Conservation (phyloP, 2,113 vertebrate species). For the Noctilio leporinus region DNA sequence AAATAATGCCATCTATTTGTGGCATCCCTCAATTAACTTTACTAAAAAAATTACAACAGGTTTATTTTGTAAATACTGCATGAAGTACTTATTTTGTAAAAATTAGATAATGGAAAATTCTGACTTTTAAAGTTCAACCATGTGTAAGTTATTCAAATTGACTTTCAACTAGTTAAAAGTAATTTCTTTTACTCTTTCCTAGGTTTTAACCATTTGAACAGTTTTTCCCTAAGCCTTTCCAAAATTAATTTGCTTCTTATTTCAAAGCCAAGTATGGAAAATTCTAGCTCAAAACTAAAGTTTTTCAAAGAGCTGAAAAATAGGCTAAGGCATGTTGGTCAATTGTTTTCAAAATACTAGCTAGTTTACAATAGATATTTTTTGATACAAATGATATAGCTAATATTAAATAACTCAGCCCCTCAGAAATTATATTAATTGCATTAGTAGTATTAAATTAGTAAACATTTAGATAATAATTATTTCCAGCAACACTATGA, state of each 20-base stretch:
- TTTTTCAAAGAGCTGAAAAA: conserved; percentile 44
- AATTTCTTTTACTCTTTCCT: conserved; percentile 49
- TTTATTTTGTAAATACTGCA: conserved; percentile 60
- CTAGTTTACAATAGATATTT: background rate
- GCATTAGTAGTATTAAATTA: background rate
- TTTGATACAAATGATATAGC: background rate
- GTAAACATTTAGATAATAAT: background rate
- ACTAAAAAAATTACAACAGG: conserved; percentile 47
- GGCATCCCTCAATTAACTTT: conserved; percentile 8
- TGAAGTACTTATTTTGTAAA: conserved; percentile 14
- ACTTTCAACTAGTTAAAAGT: conserved; percentile 48
- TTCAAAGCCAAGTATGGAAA: conserved; percentile 59
- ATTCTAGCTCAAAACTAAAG: conserved; percentile 47
- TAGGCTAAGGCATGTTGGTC: background rate
- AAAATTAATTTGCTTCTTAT: conserved; percentile 57
- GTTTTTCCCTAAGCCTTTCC: conserved; percentile 66
- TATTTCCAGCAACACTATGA: background rate
- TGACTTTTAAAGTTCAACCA: conserved; percentile 64
- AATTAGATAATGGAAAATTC: conserved; percentile 60
- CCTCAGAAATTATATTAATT: background rate
- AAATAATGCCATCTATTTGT: conserved; percentile 31
- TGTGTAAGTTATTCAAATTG: conserved; percentile 56
- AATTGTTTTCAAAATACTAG: background rate
- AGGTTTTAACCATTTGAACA: conserved; percentile 64
- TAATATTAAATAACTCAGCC: background rate